Evolutionary conservation across 2,113 vertebrate species (phyloP).

Genomic region (Trichechus manatus): DNA sequence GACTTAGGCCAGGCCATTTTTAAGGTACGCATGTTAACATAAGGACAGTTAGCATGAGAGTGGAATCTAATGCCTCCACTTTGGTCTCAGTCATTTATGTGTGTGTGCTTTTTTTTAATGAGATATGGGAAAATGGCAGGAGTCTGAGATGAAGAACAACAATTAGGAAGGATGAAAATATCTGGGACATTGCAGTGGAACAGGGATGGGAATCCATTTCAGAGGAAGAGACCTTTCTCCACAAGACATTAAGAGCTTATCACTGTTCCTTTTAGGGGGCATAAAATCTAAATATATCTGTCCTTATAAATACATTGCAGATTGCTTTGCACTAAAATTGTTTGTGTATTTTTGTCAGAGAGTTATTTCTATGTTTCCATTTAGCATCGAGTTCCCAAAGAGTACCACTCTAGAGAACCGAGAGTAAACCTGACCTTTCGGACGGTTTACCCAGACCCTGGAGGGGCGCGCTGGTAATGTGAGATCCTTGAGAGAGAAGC

Average conservation of each 20-base stretch:
- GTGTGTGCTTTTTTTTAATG: not conserved
- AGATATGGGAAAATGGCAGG: not conserved
- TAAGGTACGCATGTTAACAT: not conserved
- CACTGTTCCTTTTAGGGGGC: not conserved
- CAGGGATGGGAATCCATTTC: not conserved
- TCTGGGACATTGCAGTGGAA: not conserved
- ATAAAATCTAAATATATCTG: not conserved
- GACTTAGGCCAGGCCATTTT: not conserved
- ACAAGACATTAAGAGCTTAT: not conserved
- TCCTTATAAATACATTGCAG: constrained; percentile 27
- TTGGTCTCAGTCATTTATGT: not conserved
- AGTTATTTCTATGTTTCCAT: constrained; percentile 56
- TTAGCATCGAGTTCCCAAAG: constrained; percentile 97
- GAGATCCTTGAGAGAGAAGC: not conserved
- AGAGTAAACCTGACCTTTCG: constrained; percentile 97
- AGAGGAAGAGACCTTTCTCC: not conserved
- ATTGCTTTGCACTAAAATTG: not conserved
- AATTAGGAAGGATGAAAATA: not conserved
- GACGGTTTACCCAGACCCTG: constrained; percentile 90
- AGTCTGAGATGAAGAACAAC: not conserved
- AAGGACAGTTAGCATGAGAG: not conserved
- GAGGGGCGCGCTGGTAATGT: constrained; percentile 75
- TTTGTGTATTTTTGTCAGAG: not conserved
- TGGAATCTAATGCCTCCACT: not conserved
- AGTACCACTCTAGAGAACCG: constrained; percentile 94